phyloP scores from a whole-genome alignment of 2,888 invertebrate genomes.

The Cerastis leucographa region DNA sequence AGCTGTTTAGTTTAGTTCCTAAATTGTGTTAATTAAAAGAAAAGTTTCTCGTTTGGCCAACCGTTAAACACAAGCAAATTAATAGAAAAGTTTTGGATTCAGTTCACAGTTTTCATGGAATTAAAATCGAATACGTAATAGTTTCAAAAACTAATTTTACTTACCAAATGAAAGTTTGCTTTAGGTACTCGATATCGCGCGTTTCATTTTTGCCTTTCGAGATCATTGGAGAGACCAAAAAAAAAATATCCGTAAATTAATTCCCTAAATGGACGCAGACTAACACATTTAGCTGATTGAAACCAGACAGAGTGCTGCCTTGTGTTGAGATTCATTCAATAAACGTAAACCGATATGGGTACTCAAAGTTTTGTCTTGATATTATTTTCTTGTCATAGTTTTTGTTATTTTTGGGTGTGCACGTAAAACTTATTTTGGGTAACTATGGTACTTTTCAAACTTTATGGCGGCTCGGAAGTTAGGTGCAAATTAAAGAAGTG shows the following conservation, averaged over 20 bases:
- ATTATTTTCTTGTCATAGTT: background rate
- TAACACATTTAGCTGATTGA: constrained; percentile 48
- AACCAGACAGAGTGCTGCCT: constrained; percentile 22
- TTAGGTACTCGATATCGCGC: constrained; percentile 1
- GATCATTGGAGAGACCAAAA: constrained; percentile 4
- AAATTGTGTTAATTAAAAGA: constrained; percentile 39
- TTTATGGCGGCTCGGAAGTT: background rate
- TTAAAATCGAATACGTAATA: constrained; percentile 5
- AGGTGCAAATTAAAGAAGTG: background rate
- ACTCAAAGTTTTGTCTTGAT: constrained; percentile 12
- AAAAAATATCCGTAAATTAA: constrained; percentile 22
- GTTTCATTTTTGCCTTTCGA: constrained; percentile 12
- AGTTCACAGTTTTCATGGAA: constrained; percentile 5
- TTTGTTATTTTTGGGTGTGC: background rate
- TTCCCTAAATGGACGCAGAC: constrained; percentile 34
- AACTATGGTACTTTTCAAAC: background rate
- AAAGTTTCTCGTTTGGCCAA: constrained; percentile 31
- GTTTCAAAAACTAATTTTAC: constrained; percentile 7
- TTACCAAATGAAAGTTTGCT: constrained; percentile 27
- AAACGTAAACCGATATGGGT: constrained; percentile 21
- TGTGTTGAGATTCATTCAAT: constrained; percentile 28
- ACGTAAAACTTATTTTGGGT: background rate
- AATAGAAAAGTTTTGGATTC: constrained; percentile 19
- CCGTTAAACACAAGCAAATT: constrained; percentile 2
- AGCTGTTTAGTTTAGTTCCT: constrained; percentile 38